A percentile compares a stretch with the other conserved stretches of the same genome.
Evolutionary conservation across 2,888 invertebrate species (phyloP).

Genomic region (Clistopyga incitator): DNA sequence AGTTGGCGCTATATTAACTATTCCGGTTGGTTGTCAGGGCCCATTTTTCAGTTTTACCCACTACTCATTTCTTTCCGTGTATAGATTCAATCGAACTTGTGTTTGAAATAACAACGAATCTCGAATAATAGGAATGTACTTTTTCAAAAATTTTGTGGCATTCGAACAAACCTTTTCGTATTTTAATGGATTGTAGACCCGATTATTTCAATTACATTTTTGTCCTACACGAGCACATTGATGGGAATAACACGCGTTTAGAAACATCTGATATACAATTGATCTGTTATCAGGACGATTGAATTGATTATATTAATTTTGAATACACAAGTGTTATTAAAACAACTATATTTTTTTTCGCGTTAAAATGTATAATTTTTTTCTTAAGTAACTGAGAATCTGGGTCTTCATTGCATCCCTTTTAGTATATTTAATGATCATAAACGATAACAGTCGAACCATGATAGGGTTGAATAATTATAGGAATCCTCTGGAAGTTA

Average conservation of each 20-base stretch:
- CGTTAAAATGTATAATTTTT: no score
- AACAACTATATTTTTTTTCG: conserved; percentile 18
- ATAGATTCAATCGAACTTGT: no score
- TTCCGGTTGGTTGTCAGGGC: no score
- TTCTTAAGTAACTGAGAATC: no score
- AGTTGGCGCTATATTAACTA: no score
- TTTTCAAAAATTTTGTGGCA: neutral
- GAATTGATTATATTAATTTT: conserved; percentile 10
- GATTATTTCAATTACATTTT: neutral
- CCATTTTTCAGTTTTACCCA: no score
- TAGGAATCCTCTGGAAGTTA: no score
- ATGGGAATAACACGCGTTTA: conserved; percentile 6
- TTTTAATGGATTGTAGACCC: neutral
- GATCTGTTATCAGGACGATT: neutral
- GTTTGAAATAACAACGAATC: neutral
- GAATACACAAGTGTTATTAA: neutral
- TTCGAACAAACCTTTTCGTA: conserved; percentile 4
- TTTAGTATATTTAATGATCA: no score
- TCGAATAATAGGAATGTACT: neutral
- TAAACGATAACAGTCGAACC: no score
- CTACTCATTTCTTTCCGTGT: no score
- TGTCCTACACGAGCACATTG: neutral
- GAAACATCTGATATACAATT: neutral
- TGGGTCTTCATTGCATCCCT: no score
- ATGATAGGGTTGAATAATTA: no score